phyloP scores from a whole-genome alignment of 2,888 invertebrate genomes.

The Neuroscelio doddi region DNA sequence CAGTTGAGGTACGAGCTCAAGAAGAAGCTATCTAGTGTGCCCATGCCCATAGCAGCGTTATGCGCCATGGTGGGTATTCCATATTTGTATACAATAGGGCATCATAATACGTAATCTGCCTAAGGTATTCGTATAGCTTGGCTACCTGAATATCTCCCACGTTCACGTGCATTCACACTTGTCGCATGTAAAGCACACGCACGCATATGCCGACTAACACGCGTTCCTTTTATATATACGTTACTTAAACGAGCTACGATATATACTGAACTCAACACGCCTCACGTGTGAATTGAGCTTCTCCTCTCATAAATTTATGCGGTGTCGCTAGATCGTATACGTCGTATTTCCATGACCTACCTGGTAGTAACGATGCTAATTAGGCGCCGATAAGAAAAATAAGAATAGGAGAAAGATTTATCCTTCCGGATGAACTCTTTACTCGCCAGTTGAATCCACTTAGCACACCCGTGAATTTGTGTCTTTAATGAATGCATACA shows the following conservation, averaged over 20 bases:
- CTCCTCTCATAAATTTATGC: slow-evolving; percentile 46
- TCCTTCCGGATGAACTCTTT: slow-evolving; percentile 23
- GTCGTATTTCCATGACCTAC: slow-evolving; percentile 20
- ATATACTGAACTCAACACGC: too few species aligned
- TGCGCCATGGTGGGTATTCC: slow-evolving; percentile 50
- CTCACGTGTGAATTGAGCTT: slow-evolving; percentile 55
- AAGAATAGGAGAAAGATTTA: slow-evolving; percentile 39
- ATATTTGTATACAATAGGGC: slow-evolving; percentile 71
- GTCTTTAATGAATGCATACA: background rate
- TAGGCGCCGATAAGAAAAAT: slow-evolving; percentile 44
- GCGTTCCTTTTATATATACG: too few species aligned
- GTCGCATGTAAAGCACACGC: slow-evolving; percentile 4
- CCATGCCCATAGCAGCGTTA: slow-evolving; percentile 48
- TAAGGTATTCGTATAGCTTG: slow-evolving; percentile 60
- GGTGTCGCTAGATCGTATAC: slow-evolving; percentile 17
- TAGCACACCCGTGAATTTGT: slow-evolving; percentile 6
- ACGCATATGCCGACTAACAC: slow-evolving; percentile 42
- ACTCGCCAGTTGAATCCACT: slow-evolving; percentile 25
- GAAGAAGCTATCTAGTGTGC: slow-evolving; percentile 56
- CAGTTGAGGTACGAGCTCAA: slow-evolving; percentile 25
- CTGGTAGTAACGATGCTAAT: slow-evolving; percentile 45
- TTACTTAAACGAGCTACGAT: too few species aligned
- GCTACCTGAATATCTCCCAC: slow-evolving; percentile 63
- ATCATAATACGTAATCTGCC: slow-evolving; percentile 69
- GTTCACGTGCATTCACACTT: slow-evolving; percentile 50